Conservation (phyloP, 2,888 invertebrate genomes). For the Ophioninae sp. region DNA sequence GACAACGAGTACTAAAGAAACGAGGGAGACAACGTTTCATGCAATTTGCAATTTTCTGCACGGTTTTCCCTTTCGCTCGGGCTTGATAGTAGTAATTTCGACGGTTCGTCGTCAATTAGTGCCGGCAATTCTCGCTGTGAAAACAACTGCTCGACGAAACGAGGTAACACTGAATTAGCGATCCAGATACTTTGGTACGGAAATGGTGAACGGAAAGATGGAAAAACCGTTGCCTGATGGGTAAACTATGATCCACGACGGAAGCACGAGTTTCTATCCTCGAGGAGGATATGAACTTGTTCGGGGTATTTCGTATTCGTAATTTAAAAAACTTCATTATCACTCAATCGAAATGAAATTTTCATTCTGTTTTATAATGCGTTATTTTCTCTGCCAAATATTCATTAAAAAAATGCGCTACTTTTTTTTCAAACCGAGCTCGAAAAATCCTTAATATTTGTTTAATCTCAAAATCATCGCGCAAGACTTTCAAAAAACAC, state of each 20-base stretch:
- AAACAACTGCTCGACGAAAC: constrained; percentile 20
- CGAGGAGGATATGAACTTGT: not conserved
- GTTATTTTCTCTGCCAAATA: no score
- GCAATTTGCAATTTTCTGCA: constrained; percentile 6
- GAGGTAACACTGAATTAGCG: constrained; percentile 19
- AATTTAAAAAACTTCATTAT: no score
- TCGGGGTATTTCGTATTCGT: no score
- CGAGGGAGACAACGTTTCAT: not conserved
- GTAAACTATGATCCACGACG: not conserved
- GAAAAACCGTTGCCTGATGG: constrained; percentile 17
- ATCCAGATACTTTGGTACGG: constrained; percentile 2
- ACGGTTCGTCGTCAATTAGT: constrained; percentile 25
- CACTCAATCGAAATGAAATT: no score
- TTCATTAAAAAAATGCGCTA: no score
- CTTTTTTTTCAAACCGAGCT: no score
- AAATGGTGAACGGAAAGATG: constrained; percentile 15
- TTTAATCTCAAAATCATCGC: no score
- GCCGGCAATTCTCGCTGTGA: constrained; percentile 4
- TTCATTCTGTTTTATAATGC: no score
- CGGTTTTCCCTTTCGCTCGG: constrained; percentile 22
- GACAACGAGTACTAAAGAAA: not conserved
- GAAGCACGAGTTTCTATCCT: constrained; percentile 4
- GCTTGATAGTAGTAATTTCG: constrained; percentile 25
- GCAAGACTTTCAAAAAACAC: no score
- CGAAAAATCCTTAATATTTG: no score